Evolutionary conservation across 2,113 vertebrate genomes (phyloP).

Genomic region (Mesitornis unicolor): DNA sequence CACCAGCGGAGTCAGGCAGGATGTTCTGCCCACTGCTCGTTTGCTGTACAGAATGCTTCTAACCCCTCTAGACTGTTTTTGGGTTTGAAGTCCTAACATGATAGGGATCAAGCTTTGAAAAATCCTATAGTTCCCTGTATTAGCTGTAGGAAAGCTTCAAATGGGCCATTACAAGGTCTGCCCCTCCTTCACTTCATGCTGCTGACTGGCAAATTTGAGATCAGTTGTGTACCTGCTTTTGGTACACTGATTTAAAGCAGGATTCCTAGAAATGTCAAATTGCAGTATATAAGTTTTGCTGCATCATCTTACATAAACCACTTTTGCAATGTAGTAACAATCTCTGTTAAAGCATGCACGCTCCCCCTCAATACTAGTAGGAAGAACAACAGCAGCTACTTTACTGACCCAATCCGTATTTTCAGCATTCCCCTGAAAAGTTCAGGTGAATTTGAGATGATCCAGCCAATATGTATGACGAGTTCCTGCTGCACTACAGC

Average conservation of each 20-base stretch:
- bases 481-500: slow-evolving; percentile 95
- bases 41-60: neutral
- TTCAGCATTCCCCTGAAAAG: slow-evolving; percentile 97
- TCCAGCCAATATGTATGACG: slow-evolving; percentile 97
- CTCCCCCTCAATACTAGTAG: neutral
- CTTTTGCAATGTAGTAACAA: neutral
- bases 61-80: neutral
- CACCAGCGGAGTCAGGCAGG: neutral
- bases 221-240: neutral
- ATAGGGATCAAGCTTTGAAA: neutral
- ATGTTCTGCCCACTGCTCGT: neutral
- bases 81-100: neutral
- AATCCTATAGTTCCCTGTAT: neutral
- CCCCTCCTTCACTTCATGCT: neutral
- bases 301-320: neutral
- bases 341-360: neutral
- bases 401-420: slow-evolving; percentile 90
- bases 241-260: neutral
- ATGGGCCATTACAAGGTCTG: neutral
- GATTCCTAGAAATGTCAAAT: neutral
- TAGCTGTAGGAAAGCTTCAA: neutral
- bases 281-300: neutral
- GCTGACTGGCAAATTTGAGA: neutral
- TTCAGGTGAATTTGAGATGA: slow-evolving; percentile 94
- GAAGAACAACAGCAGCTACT: neutral